Base-by-base conservation (phyloP, 2,888 invertebrate genomes). In the Rhodophaea formosa region DNA sequence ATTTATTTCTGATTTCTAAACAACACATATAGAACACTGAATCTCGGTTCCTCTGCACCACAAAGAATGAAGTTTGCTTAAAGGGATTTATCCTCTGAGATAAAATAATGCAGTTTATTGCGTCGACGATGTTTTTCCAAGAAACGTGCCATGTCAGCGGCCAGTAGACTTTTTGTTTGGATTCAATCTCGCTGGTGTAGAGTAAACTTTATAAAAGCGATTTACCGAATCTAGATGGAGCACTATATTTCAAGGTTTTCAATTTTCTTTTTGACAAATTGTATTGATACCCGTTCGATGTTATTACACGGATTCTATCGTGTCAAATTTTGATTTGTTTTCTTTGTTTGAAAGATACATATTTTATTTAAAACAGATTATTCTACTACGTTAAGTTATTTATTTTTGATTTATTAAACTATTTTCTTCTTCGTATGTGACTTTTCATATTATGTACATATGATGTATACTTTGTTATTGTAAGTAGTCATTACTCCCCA, bases 41-140 rank as follows among this genome's bases (percentile, higher is more conserved):
- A 72, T 71, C 62, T 67, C 60, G 66, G 66, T 69, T 73, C 68
- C 66, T 71, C 70, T 73, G 72, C 64, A 65, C 58, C 57, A 64
- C 59, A 62, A 68, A 64, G 59, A 62, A 63, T 64, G 47, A 65
- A 68, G 64, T 67, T 72, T 69, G 59, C 63, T 66, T 62, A 63
- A 61, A 56, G 56, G 56, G 62, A 67, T 72, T 75, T 72, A 68
- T 67, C 65, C 59, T 62, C 60, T 10, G 42, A 61, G 66, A 70
- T 72, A 70, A 72, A 72, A 71, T 72, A 74, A 74, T 67, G 64
- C 65, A 69, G 62, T 72, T 71, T 70, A 72, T 71, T 68, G 68
- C 60, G 57, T 62, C 63, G 71, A 68, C 61, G 60, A 70, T 72
- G 63, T 69, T 71, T 62, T 61, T 56, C 45, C 10, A 59, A 58